Evolutionary conservation across 2,113 vertebrate genomes (phyloP).

Genomic region (Rousettus leschenaultii): DNA sequence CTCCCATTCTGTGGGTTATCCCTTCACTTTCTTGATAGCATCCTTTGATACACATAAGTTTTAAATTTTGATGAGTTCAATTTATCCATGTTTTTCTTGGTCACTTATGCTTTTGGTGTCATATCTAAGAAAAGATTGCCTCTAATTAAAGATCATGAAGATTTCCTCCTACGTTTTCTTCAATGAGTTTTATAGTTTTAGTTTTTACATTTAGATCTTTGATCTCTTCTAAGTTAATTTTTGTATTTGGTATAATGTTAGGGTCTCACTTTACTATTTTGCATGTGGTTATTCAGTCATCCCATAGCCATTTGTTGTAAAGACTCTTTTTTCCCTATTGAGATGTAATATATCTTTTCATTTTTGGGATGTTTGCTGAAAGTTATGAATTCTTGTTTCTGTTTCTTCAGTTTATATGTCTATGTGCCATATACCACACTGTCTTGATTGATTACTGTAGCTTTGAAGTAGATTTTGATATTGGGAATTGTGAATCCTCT

Average conservation of each 20-base stretch:
- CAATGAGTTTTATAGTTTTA: not conserved
- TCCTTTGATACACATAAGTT: not conserved
- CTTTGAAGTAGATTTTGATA: not conserved
- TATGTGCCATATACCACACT: not conserved
- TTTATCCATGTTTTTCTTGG: not conserved
- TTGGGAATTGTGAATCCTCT: not conserved
- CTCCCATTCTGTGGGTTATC: not conserved
- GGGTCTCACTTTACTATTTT: not conserved
- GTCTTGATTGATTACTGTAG: not conserved
- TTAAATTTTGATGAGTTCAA: not conserved
- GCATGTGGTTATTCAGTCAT: not conserved
- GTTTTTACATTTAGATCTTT: not conserved
- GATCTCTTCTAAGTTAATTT: not conserved
- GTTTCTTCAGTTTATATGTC: not conserved
- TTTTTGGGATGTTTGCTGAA: not conserved
- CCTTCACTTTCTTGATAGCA: not conserved
- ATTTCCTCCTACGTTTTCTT: not conserved
- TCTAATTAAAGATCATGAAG: not conserved
- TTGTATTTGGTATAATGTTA: not conserved
- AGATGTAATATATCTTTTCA: too few species aligned
- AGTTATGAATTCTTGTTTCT: not conserved
- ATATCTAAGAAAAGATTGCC: not conserved
- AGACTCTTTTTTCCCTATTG: not conserved
- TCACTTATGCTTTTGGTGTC: not conserved
- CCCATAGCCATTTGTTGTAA: not conserved